Conservation (phyloP, 1,140 invertebrate species). For the Papilio polytes region DNA sequence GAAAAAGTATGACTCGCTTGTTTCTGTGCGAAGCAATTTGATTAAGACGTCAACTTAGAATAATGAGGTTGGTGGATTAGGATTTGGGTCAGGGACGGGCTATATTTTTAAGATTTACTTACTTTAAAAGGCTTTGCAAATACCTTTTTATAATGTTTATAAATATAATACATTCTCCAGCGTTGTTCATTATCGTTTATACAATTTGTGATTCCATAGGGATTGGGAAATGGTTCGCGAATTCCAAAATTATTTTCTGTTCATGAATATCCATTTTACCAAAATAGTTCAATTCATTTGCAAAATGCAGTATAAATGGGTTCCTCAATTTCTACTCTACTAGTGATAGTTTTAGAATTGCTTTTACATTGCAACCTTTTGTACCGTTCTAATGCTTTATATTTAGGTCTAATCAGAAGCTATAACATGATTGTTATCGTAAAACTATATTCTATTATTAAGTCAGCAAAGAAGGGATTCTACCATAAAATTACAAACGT, state of each 20-base stretch:
- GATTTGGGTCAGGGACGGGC: constrained; percentile 26
- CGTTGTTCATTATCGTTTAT: not conserved
- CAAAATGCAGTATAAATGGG: not conserved
- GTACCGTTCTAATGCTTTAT: no score
- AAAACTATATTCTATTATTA: not conserved
- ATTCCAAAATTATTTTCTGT: not conserved
- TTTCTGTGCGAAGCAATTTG: constrained; percentile 51
- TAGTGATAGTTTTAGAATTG: not conserved
- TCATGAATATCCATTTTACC: not conserved
- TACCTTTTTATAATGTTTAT: not conserved
- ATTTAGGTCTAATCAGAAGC: not conserved
- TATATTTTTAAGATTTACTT: constrained; percentile 6
- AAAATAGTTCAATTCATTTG: not conserved
- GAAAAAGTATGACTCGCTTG: constrained; percentile 55
- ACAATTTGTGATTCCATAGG: not conserved
- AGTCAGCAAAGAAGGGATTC: not conserved
- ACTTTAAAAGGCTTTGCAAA: not conserved
- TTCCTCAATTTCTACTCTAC: not conserved
- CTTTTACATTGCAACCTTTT: not conserved
- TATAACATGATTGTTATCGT: not conserved
- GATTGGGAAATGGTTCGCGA: not conserved
- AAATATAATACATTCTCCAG: not conserved
- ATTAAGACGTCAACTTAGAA: constrained; percentile 58
- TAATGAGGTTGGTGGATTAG: constrained; percentile 43
- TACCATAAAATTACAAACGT: not conserved